Percentiles rank a stretch among this genome's conserved stretches.
Evolutionary conservation across 2,888 invertebrate genomes (phyloP).

Genomic region (Malthinus seriepunctatus): DNA sequence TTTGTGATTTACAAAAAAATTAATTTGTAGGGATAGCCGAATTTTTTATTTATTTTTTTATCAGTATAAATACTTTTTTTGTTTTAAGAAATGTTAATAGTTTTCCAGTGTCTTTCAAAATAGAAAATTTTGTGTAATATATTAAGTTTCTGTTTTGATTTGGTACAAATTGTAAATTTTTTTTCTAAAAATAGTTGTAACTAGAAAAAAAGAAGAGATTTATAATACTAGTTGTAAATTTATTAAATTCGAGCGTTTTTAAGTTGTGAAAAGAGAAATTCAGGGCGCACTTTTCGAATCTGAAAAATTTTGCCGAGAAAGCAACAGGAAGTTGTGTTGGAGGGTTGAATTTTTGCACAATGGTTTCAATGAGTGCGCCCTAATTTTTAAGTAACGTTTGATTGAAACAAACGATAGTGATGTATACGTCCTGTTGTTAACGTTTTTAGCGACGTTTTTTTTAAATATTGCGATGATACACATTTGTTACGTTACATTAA

Average conservation of each 20-base stretch:
- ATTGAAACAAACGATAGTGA: conserved; percentile 8
- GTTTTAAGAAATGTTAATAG: conserved; percentile 6
- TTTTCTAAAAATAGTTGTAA: conserved; percentile 19
- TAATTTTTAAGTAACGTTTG: conserved; percentile 18
- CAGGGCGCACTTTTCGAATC: too few species aligned
- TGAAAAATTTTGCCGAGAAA: conserved; percentile 13
- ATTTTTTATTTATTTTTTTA: conserved; percentile 29
- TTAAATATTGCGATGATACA: conserved; percentile 16
- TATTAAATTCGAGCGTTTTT: too few species aligned
- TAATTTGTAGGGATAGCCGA: conserved; percentile 22
- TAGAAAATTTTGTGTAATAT: conserved; percentile 20
- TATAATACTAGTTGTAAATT: conserved; percentile 10
- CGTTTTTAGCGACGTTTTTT: conserved; percentile 13
- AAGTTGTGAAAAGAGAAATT: neutral
- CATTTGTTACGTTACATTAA: conserved; percentile 33
- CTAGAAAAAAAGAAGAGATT: conserved; percentile 17
- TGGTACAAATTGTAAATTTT: conserved; percentile 27
- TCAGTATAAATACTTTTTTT: conserved; percentile 11
- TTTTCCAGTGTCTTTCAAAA: conserved; percentile 27
- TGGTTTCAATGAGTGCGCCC: too few species aligned
- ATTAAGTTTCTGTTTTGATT: conserved; percentile 22
- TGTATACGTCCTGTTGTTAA: conserved; percentile 24
- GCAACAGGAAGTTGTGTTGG: neutral
- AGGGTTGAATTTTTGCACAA: too few species aligned
- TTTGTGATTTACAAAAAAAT: conserved; percentile 25